Evolutionary conservation across 2,888 invertebrate species (phyloP).

Genomic region (Lydus trimaculatus): DNA sequence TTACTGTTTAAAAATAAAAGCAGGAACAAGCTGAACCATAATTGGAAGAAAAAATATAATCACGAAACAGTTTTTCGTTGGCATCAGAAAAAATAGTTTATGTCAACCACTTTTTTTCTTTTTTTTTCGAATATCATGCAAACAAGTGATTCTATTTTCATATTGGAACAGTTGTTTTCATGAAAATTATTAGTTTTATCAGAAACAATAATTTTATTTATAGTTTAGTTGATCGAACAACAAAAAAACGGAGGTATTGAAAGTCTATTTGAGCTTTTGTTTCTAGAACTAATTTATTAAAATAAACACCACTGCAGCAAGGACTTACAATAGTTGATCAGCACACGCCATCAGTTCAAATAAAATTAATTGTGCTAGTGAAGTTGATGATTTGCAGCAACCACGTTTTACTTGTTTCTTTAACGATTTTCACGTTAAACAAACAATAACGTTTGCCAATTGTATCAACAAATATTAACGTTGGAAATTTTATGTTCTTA

Average conservation of each 20-base stretch:
- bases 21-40: not conserved
- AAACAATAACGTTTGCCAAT: too few relatives aligned
- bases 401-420: not conserved
- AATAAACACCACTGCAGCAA: not conserved
- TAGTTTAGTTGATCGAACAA: not conserved
- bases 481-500: not conserved
- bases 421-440: not conserved
- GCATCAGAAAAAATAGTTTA: constrained; percentile 2
- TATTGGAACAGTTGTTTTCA: not conserved
- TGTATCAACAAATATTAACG: too few relatives aligned
- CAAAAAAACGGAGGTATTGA: not conserved
- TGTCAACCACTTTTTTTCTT: not conserved
- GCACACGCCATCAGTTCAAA: not conserved
- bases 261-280: not conserved
- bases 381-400: not conserved
- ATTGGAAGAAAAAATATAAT: not conserved
- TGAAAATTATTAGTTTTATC: not conserved
- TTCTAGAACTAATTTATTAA: not conserved
- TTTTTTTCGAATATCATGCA: not conserved
- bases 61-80: constrained; percentile 6
- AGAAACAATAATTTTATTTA: not conserved
- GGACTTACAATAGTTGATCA: not conserved
- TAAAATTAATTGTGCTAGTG: not conserved
- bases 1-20: not conserved
- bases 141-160: constrained; percentile 8